Evolutionary conservation across 1,140 invertebrate species (phyloP), one percentile per base, ranked within the genome.

Genomic region (Drosophila rhopaloa): DNA sequence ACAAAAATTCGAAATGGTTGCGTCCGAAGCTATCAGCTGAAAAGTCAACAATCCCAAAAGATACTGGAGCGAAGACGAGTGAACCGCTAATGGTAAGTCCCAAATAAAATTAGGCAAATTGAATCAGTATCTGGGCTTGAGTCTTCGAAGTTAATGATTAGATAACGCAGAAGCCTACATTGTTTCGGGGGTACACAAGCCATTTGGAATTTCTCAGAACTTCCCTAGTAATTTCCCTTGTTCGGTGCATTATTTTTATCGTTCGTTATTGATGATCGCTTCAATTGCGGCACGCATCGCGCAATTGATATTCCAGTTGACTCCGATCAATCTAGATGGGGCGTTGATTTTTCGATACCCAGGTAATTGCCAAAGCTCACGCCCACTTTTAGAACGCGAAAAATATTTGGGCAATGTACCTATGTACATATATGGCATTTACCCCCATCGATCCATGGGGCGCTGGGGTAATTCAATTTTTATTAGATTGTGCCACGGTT

Each of bases 401-500:
- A 19, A 19, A 14, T 1, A 53, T 16, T 5, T 27, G 9, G 35
- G 4, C 48, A 19, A 6, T 14, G 10, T 7, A 32, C 29, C 7
- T 32, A 32, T 24, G 24, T 24, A 32, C 29, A 32, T 4, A 9
- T 40, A 11, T 29, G 6, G 2, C 10, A 27, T 50, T 16, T 61
- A 10, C 5, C 13, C 14, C 19, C 13, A 27, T 32, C 41, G n/a
- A n/a, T 16, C 8, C 4, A 9, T 27, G 19, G 58, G 37, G 14
- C 24, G n/a, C 14, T 16, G 58, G 11, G 37, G 32, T 35, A 61
- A 76, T 62, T 67, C 46, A 46, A 71, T 77, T 80, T 53, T 60
- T 78, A 78, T 82, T 82, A 70, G 76, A 80, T 80, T 80, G 63
- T 56, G 75, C 44, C 40, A 41, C 40, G 54, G 47, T 59, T 61